Base-by-base conservation (phyloP, 2,888 invertebrate genomes). In the Plebejus argus region DNA sequence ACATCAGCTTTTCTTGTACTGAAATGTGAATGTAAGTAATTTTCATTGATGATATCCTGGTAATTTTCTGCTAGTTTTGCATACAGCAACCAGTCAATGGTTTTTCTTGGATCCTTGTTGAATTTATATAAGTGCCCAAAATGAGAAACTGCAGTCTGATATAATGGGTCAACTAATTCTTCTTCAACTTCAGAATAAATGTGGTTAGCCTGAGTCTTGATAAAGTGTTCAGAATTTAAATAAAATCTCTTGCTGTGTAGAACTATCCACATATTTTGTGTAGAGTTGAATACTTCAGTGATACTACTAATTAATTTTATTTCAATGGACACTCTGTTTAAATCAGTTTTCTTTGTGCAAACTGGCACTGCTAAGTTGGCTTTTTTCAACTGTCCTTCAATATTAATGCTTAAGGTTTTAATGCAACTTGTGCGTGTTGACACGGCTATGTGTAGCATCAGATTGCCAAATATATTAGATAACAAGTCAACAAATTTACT, bases 161-260 rank as follows among this genome's bases (percentile, higher is more conserved):
- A 78, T 71, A 92, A 84, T 28, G 85, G 78, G 66, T 86, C 83
- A n/a, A 87, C 78, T 35, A 83, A 82, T 23, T 81, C 80, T 3
- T 82, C 66, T n/a, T 85, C 81, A 79, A 87, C 89, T 3, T 87
- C 70, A 20, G 71, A 80, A 71, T 79, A 80, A 66, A 82, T 76
- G 77, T 81, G 80, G 10, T 81, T 82, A 66, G 81, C 78, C n/a
- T 80, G 77, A 33, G 81, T 82, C 81, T 84, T 88, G 15, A 92
- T 88, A 77, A 93, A 93, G 79, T 91, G 85, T 82, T 92, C 90
- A 0, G 90, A 85, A 74, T 84, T 84, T 35, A 93, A 75, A 33
- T 76, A 71, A 3, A 88, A 81, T 56, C 81, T 77, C 79, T 89
- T 89, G 53, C 81, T 83, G 77, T 90, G 90, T 3, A 94, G 80